phyloP scores from a whole-genome alignment of 2,888 invertebrate genomes.

The Lasioglossum leucozonium region DNA sequence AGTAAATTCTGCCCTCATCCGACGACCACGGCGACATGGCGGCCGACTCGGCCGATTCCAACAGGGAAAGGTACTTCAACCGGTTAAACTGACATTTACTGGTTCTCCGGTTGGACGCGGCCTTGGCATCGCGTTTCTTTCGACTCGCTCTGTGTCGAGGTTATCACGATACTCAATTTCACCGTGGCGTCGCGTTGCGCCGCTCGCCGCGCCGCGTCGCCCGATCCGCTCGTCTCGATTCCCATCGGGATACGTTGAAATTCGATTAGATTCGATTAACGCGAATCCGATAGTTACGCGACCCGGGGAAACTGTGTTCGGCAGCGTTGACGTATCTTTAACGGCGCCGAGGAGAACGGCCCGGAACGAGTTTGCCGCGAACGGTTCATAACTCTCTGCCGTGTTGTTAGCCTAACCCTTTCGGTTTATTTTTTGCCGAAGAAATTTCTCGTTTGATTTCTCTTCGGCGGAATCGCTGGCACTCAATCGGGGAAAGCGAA shows the following conservation, averaged over 20 bases:
- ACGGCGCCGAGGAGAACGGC: no score
- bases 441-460: not conserved
- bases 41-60: constrained; percentile 38
- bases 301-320: not conserved
- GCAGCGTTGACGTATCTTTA: not conserved
- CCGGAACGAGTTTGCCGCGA: not conserved
- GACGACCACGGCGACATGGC: not conserved
- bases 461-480: no score
- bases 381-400: not conserved
- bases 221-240: not conserved
- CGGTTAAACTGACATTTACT: constrained; percentile 65
- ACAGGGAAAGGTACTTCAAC: constrained; percentile 61
- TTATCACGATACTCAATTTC: constrained; percentile 63
- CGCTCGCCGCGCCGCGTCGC: not conserved
- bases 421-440: not conserved
- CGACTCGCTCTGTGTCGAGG: constrained; percentile 62
- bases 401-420: not conserved
- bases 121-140: constrained; percentile 65
- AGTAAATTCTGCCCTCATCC: no score
- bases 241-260: not conserved
- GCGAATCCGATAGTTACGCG: not conserved
- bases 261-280: not conserved
- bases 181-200: constrained; percentile 16
- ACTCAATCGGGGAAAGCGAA: no score
- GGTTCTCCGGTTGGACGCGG: constrained; percentile 40